Percentiles rank a stretch among this genome's conserved stretches.
These are phyloP conservation scores for Eilema depressum DNA, from an alignment of 2,888 invertebrate species.

Conservation along the genomic window DNA sequence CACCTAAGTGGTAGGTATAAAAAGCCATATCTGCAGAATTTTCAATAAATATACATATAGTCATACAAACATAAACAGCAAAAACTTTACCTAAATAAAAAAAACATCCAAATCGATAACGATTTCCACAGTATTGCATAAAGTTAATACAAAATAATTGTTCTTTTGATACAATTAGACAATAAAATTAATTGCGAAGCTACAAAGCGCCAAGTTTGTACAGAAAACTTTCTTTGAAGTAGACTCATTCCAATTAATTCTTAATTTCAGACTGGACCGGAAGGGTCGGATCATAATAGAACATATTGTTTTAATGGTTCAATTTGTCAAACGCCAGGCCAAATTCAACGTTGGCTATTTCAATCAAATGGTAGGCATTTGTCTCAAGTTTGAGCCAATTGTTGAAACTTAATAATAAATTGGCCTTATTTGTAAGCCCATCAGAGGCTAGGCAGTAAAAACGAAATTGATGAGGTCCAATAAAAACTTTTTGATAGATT, in stretches of 20 bases:
- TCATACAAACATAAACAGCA: no score
- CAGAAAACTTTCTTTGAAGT: slow-evolving; percentile 17
- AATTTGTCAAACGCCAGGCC: slow-evolving; percentile 45
- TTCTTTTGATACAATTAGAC: background rate
- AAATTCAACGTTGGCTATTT: slow-evolving; percentile 41
- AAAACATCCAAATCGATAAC: no score
- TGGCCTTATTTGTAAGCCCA: slow-evolving; percentile 52
- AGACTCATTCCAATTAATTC: slow-evolving; percentile 37
- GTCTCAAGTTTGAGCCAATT: slow-evolving; percentile 47
- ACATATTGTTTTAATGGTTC: slow-evolving; percentile 48
- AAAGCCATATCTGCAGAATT: background rate
- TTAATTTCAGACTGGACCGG: slow-evolving; percentile 22
- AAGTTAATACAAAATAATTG: background rate
- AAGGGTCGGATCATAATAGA: slow-evolving; percentile 34
- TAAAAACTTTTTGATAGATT: slow-evolving; percentile 54
- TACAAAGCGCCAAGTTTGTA: background rate
- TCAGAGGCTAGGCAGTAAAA: slow-evolving; percentile 40
- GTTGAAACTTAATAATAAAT: slow-evolving; percentile 48
- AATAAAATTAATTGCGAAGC: background rate
- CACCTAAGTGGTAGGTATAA: no score
- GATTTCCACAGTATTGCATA: no score
- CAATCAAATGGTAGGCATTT: slow-evolving; percentile 50
- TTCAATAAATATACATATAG: background rate
- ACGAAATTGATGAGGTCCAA: slow-evolving; percentile 46
- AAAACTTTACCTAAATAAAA: no score